These are phyloP conservation scores for Crotophaga sulcirostris DNA, from an alignment of 2,113 vertebrate species.

Conservation along the genomic window DNA sequence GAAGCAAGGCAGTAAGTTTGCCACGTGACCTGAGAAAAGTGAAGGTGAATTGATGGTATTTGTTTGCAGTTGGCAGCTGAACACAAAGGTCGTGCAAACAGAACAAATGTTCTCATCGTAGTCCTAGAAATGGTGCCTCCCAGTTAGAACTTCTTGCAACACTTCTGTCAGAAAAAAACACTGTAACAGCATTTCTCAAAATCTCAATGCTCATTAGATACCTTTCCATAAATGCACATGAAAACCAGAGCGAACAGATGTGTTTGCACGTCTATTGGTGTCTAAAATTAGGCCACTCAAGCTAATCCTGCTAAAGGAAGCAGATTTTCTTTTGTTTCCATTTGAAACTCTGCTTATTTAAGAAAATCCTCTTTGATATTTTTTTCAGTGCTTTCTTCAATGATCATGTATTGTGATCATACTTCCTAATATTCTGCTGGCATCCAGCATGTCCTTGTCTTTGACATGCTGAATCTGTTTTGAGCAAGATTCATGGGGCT, in stretches of 20 bases:
- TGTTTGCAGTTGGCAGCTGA: constrained; percentile 22
- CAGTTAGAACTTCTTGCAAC: not conserved
- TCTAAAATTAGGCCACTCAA: not conserved
- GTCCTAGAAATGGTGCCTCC: not conserved
- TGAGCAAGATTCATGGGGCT: not conserved
- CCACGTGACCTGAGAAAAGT: not conserved
- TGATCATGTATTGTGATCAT: not conserved
- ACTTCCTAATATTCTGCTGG: not conserved
- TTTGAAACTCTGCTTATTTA: not conserved
- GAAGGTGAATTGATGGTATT: not conserved
- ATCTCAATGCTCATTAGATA: not conserved
- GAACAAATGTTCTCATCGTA: constrained; percentile 25
- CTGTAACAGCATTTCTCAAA: not conserved
- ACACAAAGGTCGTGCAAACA: constrained; percentile 50
- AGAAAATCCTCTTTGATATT: not conserved
- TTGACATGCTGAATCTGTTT: constrained; percentile 2
- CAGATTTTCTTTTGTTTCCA: not conserved
- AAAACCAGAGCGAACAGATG: not conserved
- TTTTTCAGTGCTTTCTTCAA: not conserved
- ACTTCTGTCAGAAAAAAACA: not conserved
- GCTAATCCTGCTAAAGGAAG: not conserved
- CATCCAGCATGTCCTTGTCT: not conserved
- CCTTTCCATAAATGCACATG: not conserved
- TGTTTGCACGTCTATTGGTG: not conserved
- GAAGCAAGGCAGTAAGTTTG: not conserved